Conservation (phyloP, 2,888 invertebrate genomes). For the Melitaea athalia region DNA sequence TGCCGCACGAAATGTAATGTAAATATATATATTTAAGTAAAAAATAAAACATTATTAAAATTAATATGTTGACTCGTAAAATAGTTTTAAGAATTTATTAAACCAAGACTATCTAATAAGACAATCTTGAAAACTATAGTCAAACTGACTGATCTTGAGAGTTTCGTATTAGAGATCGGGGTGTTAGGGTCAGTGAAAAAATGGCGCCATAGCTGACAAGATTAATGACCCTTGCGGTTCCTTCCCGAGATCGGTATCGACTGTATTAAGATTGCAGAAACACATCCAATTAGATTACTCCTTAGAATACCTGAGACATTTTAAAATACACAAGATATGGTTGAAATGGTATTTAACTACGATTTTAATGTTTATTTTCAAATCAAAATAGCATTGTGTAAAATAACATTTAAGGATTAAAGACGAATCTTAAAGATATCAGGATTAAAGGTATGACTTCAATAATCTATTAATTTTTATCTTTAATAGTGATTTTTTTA, state of each 20-base stretch:
- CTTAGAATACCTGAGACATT: slow-evolving; percentile 13
- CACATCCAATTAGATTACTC: slow-evolving; percentile 54
- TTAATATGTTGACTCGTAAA: too few species aligned
- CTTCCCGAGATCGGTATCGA: slow-evolving; percentile 56
- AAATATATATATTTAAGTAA: too few species aligned
- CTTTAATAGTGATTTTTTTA: too few species aligned
- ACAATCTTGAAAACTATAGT: neutral
- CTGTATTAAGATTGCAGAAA: slow-evolving; percentile 46
- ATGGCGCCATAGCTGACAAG: slow-evolving; percentile 67
- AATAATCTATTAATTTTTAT: too few species aligned
- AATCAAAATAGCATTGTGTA: too few species aligned
- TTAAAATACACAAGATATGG: neutral
- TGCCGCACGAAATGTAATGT: too few species aligned
- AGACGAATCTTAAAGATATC: too few species aligned
- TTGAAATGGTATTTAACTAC: neutral
- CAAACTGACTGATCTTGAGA: slow-evolving; percentile 27
- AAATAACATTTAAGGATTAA: too few species aligned
- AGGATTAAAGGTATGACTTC: too few species aligned
- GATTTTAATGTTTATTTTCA: neutral
- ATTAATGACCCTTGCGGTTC: slow-evolving; percentile 68
- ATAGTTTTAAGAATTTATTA: too few species aligned
- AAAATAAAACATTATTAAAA: too few species aligned
- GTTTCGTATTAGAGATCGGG: slow-evolving; percentile 57
- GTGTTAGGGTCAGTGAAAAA: slow-evolving; percentile 72
- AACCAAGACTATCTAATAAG: neutral